A percentile compares a stretch with the other conserved stretches of the same genome.
Conservation (phyloP, 2,113 vertebrate genomes). For the Phalacrocorax carbo region DNA sequence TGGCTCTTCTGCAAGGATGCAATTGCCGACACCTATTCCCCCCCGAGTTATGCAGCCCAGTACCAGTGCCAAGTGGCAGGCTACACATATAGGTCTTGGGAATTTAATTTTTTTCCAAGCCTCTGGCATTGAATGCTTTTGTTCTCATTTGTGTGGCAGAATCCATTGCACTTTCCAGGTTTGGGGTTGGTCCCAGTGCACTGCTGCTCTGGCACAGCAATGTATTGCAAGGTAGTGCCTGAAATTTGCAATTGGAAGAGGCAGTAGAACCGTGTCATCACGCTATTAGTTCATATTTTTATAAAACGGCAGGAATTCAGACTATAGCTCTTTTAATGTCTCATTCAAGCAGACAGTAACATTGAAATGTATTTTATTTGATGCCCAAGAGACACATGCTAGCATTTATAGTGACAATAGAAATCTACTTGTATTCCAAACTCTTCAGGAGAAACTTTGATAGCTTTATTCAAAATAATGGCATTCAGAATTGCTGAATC, state of each 20-base stretch:
- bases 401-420: constrained; percentile 23
- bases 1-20: background rate
- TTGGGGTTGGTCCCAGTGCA: background rate
- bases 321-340: background rate
- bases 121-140: background rate
- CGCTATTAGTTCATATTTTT: background rate
- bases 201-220: background rate
- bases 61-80: background rate
- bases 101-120: background rate
- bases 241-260: background rate
- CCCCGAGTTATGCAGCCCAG: background rate
- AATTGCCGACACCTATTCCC: background rate
- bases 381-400: background rate
- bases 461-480: constrained; percentile 19
- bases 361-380: background rate
- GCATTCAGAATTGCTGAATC: background rate
- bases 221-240: background rate
- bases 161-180: rapidly evolving
- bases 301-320: background rate
- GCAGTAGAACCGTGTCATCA: rapidly evolving
- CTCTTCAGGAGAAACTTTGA: background rate
- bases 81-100: rapidly evolving
- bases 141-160: background rate
- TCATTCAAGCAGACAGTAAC: constrained; percentile 12
- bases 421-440: constrained; percentile 35